Evolutionary conservation across 2,113 vertebrate species (phyloP).

Genomic region (Lutjanus erythropterus): DNA sequence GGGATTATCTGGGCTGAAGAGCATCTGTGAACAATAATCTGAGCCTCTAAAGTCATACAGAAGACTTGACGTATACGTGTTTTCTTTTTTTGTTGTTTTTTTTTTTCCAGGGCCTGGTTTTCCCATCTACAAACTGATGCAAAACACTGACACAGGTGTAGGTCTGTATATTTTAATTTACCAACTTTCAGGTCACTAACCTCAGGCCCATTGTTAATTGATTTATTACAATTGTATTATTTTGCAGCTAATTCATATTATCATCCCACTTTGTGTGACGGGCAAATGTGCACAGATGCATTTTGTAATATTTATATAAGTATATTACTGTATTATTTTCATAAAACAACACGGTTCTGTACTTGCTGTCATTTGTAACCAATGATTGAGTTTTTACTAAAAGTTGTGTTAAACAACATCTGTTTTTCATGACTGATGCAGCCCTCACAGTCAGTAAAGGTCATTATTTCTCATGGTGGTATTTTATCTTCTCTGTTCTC

Average conservation of each 20-base stretch:
- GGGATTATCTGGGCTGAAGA: constrained; percentile 3
- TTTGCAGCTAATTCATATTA: not conserved
- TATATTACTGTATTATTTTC: no score
- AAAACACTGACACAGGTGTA: constrained; percentile 79
- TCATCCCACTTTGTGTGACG: not conserved
- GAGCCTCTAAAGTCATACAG: constrained; percentile 5
- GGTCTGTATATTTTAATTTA: constrained; percentile 78
- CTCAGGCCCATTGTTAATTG: not conserved
- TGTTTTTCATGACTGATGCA: no score
- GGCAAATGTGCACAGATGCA: not conserved
- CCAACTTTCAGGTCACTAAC: not conserved
- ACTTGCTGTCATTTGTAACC: no score
- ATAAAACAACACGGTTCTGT: no score
- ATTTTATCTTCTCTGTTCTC: not conserved
- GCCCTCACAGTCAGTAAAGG: no score
- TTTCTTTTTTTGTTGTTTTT: constrained; percentile 50
- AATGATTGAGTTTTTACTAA: no score
- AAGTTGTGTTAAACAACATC: no score
- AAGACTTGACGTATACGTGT: constrained; percentile 14
- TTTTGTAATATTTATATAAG: no score
- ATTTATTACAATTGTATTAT: not conserved
- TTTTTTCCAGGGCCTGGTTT: constrained; percentile 90
- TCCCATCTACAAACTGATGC: constrained; percentile 87
- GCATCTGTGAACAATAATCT: constrained; percentile 30
- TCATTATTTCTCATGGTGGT: not conserved